These are phyloP conservation scores for Drosophila equinoxialis DNA, from an alignment of 1,140 invertebrate species.

Conservation along the genomic window DNA sequence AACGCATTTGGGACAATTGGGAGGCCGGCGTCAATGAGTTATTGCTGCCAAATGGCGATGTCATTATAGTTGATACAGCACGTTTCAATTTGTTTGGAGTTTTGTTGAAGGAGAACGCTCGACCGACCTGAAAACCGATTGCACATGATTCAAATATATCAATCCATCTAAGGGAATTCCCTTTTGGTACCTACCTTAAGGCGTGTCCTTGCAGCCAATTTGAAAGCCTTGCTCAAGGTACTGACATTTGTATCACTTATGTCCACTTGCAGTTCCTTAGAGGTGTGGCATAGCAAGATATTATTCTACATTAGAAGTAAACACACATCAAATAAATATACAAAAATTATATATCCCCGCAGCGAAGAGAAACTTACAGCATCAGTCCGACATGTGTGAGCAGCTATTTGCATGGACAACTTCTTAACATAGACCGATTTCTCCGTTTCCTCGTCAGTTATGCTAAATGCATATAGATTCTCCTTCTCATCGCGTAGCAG, in stretches of 20 bases:
- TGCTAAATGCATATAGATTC: constrained; percentile 93
- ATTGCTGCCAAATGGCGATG: constrained; percentile 92
- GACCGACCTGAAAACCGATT: constrained; percentile 86
- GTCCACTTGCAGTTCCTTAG: constrained; percentile 92
- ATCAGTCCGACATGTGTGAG: constrained; percentile 92
- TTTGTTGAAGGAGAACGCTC: constrained; percentile 97
- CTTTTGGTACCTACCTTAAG: constrained; percentile 86
- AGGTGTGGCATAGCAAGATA: constrained; percentile 86
- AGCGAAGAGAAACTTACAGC: constrained; percentile 85
- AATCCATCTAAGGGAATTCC: too few species aligned
- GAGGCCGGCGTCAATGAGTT: constrained; percentile 89
- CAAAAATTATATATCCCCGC: neutral
- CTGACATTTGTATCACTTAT: constrained; percentile 92
- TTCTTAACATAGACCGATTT: constrained; percentile 91
- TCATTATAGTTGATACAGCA: constrained; percentile 96
- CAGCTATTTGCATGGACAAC: constrained; percentile 94
- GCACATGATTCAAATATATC: neutral
- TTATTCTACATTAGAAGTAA: constrained; percentile 59
- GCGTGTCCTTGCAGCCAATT: constrained; percentile 91
- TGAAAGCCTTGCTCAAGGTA: constrained; percentile 93
- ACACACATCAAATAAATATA: neutral
- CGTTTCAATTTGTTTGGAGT: constrained; percentile 96
- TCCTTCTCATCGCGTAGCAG: constrained; percentile 93
- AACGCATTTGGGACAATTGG: constrained; percentile 90
- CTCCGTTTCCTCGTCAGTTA: constrained; percentile 90